Conservation (phyloP, 2,888 invertebrate genomes). For the Brenthis ino region DNA sequence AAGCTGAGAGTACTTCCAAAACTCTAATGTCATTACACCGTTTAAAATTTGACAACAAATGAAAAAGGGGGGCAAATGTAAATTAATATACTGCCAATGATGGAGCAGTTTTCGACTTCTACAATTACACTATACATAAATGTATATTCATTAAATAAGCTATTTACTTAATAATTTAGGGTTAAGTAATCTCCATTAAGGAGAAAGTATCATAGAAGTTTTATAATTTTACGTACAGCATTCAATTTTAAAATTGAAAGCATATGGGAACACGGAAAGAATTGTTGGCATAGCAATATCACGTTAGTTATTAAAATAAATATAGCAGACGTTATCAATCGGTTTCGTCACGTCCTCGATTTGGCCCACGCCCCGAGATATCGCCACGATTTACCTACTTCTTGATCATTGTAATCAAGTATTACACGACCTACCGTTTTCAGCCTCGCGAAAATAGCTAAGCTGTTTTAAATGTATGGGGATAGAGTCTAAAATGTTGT, state of each 20-base stretch:
- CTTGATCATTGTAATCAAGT: conserved; percentile 57
- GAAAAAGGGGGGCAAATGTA: conserved; percentile 54
- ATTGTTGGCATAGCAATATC: conserved; percentile 57
- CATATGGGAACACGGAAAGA: not conserved
- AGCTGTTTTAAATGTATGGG: not conserved
- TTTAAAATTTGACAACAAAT: conserved; percentile 55
- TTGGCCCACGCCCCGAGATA: conserved; percentile 69
- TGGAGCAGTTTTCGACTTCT: conserved; percentile 49
- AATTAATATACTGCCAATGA: conserved; percentile 63
- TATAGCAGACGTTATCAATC: conserved; percentile 71
- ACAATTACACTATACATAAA: conserved; percentile 13
- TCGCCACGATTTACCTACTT: conserved; percentile 74
- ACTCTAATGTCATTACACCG: conserved; percentile 52
- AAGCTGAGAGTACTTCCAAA: conserved; percentile 41
- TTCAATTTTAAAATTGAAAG: not conserved
- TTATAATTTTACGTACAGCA: not conserved
- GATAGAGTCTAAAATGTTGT: conserved; percentile 24
- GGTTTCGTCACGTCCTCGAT: conserved; percentile 76
- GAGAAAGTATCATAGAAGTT: not conserved
- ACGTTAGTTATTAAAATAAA: conserved; percentile 57
- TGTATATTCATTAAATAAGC: conserved; percentile 13
- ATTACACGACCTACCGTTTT: conserved; percentile 47
- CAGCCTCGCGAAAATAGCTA: not conserved
- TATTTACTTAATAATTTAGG: not conserved
- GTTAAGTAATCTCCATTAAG: too few relatives aligned